These are phyloP conservation scores for Pyrgus malvae DNA, from an alignment of 2,888 invertebrate species.

Conservation along the genomic window DNA sequence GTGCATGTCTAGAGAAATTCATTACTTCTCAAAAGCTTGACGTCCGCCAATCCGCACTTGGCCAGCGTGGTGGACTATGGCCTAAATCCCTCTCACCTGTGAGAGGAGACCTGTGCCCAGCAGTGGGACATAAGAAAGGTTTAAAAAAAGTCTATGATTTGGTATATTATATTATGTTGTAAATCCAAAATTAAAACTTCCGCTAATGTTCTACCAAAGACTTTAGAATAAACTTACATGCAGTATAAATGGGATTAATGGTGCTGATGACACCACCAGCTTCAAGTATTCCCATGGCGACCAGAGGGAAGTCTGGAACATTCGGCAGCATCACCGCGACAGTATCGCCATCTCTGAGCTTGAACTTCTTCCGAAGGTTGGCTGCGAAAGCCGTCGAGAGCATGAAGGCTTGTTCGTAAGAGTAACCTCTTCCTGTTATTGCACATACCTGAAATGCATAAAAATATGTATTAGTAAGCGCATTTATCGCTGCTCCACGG, in stretches of 20 bases:
- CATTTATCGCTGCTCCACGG: no score
- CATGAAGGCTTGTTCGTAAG: conserved; percentile 85
- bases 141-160: no score
- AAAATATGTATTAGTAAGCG: no score
- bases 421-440: conserved; percentile 86
- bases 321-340: conserved; percentile 88
- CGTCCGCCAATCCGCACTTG: no score
- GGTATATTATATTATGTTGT: no score
- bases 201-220: not conserved
- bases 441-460: conserved; percentile 84
- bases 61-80: no score
- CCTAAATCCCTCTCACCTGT: no score
- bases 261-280: conserved; percentile 87
- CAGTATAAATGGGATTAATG: conserved; percentile 88
- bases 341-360: conserved; percentile 84
- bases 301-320: conserved; percentile 87
- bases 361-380: conserved; percentile 84
- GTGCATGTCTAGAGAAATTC: no score
- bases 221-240: conserved; percentile 63
- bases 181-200: no score
- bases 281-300: conserved; percentile 84
- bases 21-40: no score
- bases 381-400: conserved; percentile 85
- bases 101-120: no score
- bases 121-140: no score